phyloP scores from a whole-genome alignment of 1,140 invertebrate species.

The Episyrphus balteatus region DNA sequence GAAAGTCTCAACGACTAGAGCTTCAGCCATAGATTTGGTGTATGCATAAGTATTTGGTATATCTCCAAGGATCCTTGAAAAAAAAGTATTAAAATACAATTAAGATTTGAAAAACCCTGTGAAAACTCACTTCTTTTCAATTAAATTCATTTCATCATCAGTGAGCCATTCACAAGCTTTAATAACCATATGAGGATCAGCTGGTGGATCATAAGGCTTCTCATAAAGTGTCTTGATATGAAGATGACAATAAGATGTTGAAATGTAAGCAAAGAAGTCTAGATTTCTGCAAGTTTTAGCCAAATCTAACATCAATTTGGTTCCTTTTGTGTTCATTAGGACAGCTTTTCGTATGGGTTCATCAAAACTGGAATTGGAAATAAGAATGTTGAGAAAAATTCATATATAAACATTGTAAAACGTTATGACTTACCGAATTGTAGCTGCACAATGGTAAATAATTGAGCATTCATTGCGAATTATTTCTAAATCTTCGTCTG shows the following conservation, averaged over 20 bases:
- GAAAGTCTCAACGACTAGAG: conserved; percentile 65
- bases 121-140: conserved; percentile 32
- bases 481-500: conserved; percentile 51
- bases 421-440: conserved; percentile 42
- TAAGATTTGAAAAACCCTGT: background rate
- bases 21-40: conserved; percentile 80
- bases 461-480: conserved; percentile 63
- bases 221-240: conserved; percentile 55
- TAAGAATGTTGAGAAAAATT: background rate
- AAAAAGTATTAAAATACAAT: background rate
- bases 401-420: background rate
- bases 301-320: conserved; percentile 59
- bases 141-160: conserved; percentile 58
- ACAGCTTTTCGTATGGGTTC: conserved; percentile 62
- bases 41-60: conserved; percentile 87
- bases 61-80: conserved; percentile 62
- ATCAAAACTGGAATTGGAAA: conserved; percentile 44
- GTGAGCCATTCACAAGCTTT: conserved; percentile 80
- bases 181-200: conserved; percentile 80
- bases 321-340: conserved; percentile 62
- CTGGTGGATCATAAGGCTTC: conserved; percentile 71
- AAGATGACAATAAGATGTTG: conserved; percentile 52
- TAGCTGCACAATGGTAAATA: conserved; percentile 86
- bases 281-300: conserved; percentile 64
- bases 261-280: conserved; percentile 49